Base-by-base conservation (phyloP, 2,113 vertebrate species). In the Holacanthus passer region DNA sequence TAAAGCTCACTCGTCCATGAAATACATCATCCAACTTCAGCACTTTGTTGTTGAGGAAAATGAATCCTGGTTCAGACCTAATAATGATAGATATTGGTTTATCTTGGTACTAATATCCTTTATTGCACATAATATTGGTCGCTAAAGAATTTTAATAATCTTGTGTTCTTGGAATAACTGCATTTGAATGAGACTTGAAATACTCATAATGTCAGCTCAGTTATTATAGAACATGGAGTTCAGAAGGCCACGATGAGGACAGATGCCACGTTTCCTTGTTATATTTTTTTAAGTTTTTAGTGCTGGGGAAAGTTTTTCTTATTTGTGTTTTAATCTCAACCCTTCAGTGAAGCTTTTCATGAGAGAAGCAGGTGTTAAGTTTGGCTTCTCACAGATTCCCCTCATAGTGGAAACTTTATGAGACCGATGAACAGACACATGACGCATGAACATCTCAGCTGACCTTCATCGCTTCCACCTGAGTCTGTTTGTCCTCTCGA, bases 1-100 rank as follows among this genome's bases (percentile, higher is more conserved):
- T 50, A 19, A 68, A 24, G 3, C 9, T 58, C 67, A 37, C 17
- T 39, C 11, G 20, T 20, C 3, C 0, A 1, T 8, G 47, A 27
- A 41, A 31, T 22, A 22, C 1, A 8, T 31, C 35, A 32, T 39
- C 1, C 0, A 43, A 48, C 16, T 0, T 53, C 16, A 53, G 35
- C 39, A 32, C 56, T 43, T 56, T 37, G 20, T 58, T 70, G 14
- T n/a, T 45, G 43, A 39, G 35, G 14, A 66, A 13, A 66, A 32
- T 56, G 1, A 52, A 67, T 29, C 14, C 5, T 27, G 29, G 13
- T n/a, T 63, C 0, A 7, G 31, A 24, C 29, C n/a, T 37, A 27
- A 69, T 69, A n/a, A 75, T 41, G 24, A 43, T 31, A 29, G 35
- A 75, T 63, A 20, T 72, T 47, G 41, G 62, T 73, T 67, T 60